Evolutionary conservation across 2,797 vertebrate genomes (phyloP).

Genomic region (Ctenopoma kingsleyae): DNA sequence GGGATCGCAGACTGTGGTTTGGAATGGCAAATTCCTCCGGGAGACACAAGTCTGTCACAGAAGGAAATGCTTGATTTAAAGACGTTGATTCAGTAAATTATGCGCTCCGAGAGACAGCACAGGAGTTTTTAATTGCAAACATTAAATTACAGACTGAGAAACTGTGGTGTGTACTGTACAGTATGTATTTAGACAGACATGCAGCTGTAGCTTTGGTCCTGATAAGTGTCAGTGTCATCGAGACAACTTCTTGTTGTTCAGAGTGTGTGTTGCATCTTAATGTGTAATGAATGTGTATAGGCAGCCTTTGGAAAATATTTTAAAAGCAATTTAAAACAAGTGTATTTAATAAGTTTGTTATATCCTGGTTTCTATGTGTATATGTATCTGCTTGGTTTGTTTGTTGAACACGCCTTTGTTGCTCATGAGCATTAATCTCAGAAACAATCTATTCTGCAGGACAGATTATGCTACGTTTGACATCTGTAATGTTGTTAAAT

Average conservation of each 20-base stretch:
- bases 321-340: background rate
- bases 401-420: too few relatives aligned
- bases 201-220: constrained; percentile 76
- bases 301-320: background rate
- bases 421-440: too few relatives aligned
- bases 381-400: too few relatives aligned
- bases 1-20: constrained; percentile 85
- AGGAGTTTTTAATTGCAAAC: constrained; percentile 85
- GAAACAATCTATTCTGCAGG: background rate
- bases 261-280: constrained; percentile 23
- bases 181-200: constrained; percentile 80
- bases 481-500: constrained; percentile 15
- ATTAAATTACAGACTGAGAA: constrained; percentile 85
- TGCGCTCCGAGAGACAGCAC: constrained; percentile 75
- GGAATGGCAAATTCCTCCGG: constrained; percentile 80
- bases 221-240: constrained; percentile 63
- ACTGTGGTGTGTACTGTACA: constrained; percentile 63
- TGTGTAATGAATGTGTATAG: background rate
- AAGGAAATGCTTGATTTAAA: constrained; percentile 84
- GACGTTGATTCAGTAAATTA: constrained; percentile 85
- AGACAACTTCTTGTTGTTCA: constrained; percentile 51
- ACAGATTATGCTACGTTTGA: background rate
- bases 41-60: constrained; percentile 84
- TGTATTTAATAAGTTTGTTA: too few relatives aligned
- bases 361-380: too few relatives aligned